Evolutionary conservation across 2,113 vertebrate species (phyloP), one percentile per base, ranked within the genome.

Genomic region (Cinclus mexicanus): DNA sequence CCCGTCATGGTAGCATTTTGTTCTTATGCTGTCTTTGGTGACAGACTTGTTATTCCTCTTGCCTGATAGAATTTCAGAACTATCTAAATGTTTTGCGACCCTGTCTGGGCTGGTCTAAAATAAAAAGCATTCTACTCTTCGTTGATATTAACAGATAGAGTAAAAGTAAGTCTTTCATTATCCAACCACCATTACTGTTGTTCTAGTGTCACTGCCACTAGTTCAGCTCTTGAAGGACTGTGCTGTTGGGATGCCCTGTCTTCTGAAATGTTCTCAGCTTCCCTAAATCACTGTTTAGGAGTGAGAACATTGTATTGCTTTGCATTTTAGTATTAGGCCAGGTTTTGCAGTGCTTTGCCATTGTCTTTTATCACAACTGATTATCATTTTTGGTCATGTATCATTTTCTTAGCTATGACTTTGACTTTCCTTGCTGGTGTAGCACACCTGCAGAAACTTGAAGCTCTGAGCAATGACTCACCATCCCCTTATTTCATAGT

Each of bases 391-490:
- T 0, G 0, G 29, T 65, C 57, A 39, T 0, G 1, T 33, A 52
- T 42, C 1, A 5, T 59, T 87, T 53, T 80, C 29, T 79, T 63
- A 86, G 55, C 28, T 68, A 29, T 46, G 60, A 56, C 59, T 80
- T 89, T 53, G 72, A 6, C 50, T 61, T 76, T 70, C 29, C 53
- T 60, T 93, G 41, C 21, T 20, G 24, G 19, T 49, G 70, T 53
- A 75, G 81, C 65, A 64, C 96, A 96, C 91, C 89, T 95, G 95
- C 94, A 96, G 87, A 83, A 94, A 60, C 53, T 33, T 9, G 9
- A 53, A 55, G 44, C 57, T 82, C 87, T 41, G 49, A 61, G 57
- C 2, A 12, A 60, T 94, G 94, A 89, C 41, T 95, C 87, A 86
- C 56, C 0, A 14, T 93, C 60, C 83, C 41, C 60, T 74, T 88